phyloP scores from a whole-genome alignment of 92 coral and sea anemone species.

The Ricordea florida region DNA sequence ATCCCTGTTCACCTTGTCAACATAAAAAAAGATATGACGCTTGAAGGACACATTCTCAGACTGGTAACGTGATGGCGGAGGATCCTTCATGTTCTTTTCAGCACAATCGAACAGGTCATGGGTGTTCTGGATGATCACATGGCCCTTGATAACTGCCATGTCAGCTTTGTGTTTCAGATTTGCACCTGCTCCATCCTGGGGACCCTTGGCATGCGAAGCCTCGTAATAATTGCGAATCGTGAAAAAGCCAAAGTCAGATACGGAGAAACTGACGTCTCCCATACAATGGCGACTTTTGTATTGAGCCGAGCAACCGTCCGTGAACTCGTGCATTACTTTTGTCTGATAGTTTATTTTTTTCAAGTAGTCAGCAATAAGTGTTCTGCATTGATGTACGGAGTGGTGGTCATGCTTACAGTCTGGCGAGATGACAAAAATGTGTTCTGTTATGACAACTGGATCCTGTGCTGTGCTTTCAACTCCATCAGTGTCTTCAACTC shows the following conservation, averaged over 20 bases:
- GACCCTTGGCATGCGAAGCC: slow-evolving; percentile 66
- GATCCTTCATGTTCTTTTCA: not conserved
- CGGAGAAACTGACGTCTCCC: slow-evolving; percentile 36
- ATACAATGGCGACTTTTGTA: slow-evolving; percentile 61
- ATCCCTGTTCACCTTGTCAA: not conserved
- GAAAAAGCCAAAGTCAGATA: slow-evolving; percentile 12
- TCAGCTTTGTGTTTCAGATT: no score
- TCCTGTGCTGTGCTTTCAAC: slow-evolving; percentile 22
- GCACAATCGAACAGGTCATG: slow-evolving; percentile 25
- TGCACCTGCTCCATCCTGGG: slow-evolving; percentile 75
- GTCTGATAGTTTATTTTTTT: not conserved
- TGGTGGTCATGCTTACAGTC: slow-evolving; percentile 48
- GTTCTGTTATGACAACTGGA: slow-evolving; percentile 17
- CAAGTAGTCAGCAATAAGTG: slow-evolving; percentile 1
- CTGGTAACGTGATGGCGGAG: slow-evolving; percentile 48
- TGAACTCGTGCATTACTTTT: slow-evolving; percentile 46
- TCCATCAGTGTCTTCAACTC: not conserved
- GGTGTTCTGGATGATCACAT: slow-evolving; percentile 15
- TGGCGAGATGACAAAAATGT: slow-evolving; percentile 29
- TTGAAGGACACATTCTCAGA: slow-evolving; percentile 33
- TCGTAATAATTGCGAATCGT: slow-evolving; percentile 44
- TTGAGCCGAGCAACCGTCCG: slow-evolving; percentile 55
- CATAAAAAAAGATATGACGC: slow-evolving; percentile 30
- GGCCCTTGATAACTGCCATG: no score
- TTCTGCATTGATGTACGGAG: slow-evolving; percentile 18